A percentile compares a stretch with the other conserved stretches of the same genome.
Conservation (phyloP, 92 coral and sea anemone genomes). For the Parazoanthus atlanticus region DNA sequence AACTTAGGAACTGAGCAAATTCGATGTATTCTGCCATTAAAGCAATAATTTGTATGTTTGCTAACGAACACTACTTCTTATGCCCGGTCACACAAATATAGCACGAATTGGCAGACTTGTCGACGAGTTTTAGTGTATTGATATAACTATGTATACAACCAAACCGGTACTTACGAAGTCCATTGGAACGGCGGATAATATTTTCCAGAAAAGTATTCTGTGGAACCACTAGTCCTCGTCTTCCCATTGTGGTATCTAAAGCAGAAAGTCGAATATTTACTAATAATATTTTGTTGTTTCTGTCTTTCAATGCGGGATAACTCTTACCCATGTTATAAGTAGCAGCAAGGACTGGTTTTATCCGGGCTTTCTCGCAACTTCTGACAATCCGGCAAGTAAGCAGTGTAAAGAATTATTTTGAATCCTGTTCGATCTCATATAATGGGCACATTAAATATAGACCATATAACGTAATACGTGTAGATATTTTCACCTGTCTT, state of each 20-base stretch:
- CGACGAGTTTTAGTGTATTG: not conserved
- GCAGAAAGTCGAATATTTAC: slow-evolving; percentile 23
- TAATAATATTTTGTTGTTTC: not conserved
- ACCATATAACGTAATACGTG: not conserved
- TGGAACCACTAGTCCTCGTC: slow-evolving; percentile 95
- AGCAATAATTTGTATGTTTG: not conserved
- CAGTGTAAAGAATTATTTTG: not conserved
- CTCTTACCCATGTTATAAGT: slow-evolving; percentile 18
- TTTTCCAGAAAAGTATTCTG: slow-evolving; percentile 94
- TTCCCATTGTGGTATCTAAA: slow-evolving; percentile 77
- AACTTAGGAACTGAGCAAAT: not conserved
- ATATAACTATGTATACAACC: not conserved
- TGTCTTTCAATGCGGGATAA: not conserved
- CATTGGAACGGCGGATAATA: slow-evolving; percentile 89
- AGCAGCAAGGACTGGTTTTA: too few relatives aligned
- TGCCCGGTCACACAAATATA: not conserved
- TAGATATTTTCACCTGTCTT: slow-evolving; percentile 27
- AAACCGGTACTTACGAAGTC: slow-evolving; percentile 83
- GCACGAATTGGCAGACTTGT: not conserved
- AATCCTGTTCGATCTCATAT: not conserved
- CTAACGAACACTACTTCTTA: not conserved
- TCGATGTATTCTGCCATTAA: not conserved
- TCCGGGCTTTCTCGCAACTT: slow-evolving; percentile 7
- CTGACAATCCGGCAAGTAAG: not conserved
- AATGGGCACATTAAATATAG: slow-evolving; percentile 1